These are phyloP conservation scores for Lingula anatina DNA, from an alignment of 2,888 invertebrate species.

Conservation along the genomic window DNA sequence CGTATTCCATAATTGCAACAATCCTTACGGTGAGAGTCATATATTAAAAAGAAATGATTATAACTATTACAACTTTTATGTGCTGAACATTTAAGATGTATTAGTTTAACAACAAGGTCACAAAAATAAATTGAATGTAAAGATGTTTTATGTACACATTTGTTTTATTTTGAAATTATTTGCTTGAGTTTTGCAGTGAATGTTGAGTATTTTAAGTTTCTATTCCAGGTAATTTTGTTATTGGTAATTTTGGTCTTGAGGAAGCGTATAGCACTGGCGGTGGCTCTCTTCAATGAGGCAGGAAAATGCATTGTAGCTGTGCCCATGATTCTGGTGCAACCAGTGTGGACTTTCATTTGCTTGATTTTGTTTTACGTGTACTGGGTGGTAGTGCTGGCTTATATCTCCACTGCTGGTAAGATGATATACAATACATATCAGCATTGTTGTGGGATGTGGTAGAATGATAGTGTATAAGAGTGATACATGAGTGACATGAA, in stretches of 20 bases:
- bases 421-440: conserved; percentile 24
- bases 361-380: conserved; percentile 74
- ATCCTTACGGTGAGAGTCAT: conserved; percentile 73
- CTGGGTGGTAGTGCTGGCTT: conserved; percentile 82
- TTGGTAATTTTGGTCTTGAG: conserved; percentile 73
- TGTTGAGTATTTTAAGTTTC: too few species aligned
- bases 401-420: conserved; percentile 64
- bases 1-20: conserved; percentile 79
- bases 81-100: too few species aligned
- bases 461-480: too few species aligned
- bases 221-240: conserved; percentile 37
- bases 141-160: too few species aligned
- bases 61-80: too few species aligned
- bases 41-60: too few species aligned
- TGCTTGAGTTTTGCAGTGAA: too few species aligned
- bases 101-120: too few species aligned
- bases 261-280: conserved; percentile 56
- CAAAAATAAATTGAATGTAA: too few species aligned
- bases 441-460: not conserved
- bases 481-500: too few species aligned
- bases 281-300: conserved; percentile 82
- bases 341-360: conserved; percentile 67
- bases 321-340: conserved; percentile 77
- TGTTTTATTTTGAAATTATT: too few species aligned
- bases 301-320: conserved; percentile 79